These are phyloP conservation scores for Lymantria monacha DNA, from an alignment of 2,888 invertebrate genomes.

Conservation along the genomic window DNA sequence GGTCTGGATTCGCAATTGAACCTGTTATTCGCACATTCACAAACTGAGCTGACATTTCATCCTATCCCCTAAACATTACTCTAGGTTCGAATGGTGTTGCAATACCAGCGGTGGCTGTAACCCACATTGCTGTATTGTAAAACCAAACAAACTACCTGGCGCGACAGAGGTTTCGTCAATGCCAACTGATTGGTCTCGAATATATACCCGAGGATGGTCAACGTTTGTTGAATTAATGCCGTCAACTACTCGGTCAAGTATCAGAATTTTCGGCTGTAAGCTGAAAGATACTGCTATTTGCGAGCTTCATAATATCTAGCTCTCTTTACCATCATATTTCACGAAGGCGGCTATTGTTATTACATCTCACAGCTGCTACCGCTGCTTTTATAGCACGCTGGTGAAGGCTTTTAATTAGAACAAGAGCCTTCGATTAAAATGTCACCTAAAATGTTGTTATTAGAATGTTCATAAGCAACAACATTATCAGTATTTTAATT, in stretches of 20 bases:
- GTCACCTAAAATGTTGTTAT: too few relatives aligned
- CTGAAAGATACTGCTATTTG: slow-evolving; percentile 14
- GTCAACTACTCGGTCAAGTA: slow-evolving; percentile 48
- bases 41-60: slow-evolving; percentile 85
- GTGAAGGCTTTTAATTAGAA: slow-evolving; percentile 5
- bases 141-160: slow-evolving; percentile 65
- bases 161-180: slow-evolving; percentile 72
- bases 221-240: slow-evolving; percentile 30
- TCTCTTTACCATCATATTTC: slow-evolving; percentile 22
- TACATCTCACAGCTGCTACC: slow-evolving; percentile 7
- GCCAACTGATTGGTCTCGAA: slow-evolving; percentile 66
- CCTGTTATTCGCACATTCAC: slow-evolving; percentile 84
- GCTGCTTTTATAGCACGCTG: slow-evolving; percentile 2
- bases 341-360: slow-evolving; percentile 17
- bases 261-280: slow-evolving; percentile 38
- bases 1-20: slow-evolving; percentile 87
- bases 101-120: slow-evolving; percentile 39
- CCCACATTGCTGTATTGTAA: slow-evolving; percentile 46
- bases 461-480: slow-evolving; percentile 10
- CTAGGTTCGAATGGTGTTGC: slow-evolving; percentile 62
- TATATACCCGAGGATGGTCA: slow-evolving; percentile 55
- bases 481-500: slow-evolving; percentile 53
- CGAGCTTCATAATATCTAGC: slow-evolving; percentile 33
- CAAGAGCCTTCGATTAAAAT: slow-evolving; percentile 6
- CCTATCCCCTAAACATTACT: slow-evolving; percentile 70